Conservation (phyloP, 2,113 vertebrate species). For the Delphinus delphis region DNA sequence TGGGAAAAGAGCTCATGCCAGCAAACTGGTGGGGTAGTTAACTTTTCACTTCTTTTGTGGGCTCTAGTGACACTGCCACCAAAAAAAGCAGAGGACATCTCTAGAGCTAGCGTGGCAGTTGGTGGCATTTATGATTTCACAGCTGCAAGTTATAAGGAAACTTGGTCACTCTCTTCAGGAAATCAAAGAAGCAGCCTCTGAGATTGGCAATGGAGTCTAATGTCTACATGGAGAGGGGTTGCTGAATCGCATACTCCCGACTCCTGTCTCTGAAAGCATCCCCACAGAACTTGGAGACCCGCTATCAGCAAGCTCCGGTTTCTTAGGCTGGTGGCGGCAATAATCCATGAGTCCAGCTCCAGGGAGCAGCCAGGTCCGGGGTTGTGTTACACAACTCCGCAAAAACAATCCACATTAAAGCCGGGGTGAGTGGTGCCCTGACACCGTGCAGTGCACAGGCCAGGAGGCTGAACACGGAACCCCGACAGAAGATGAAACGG, state of each 20-base stretch:
- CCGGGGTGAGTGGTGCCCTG: accelerated
- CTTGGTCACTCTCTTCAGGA: not conserved
- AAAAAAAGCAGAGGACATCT: not conserved
- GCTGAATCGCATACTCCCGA: accelerated
- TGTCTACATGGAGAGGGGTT: accelerated
- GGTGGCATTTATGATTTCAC: not conserved
- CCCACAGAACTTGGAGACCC: not conserved
- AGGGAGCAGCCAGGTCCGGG: not conserved
- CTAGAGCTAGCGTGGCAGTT: not conserved
- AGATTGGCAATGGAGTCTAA: not conserved
- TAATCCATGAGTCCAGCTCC: no score
- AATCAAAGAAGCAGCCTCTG: not conserved
- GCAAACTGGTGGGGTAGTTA: not conserved
- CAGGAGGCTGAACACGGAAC: accelerated
- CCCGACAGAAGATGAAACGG: accelerated
- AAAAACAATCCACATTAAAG: not conserved
- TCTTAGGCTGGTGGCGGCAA: not conserved
- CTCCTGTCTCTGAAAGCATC: not conserved
- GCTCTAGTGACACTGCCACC: not conserved
- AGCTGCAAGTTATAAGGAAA: not conserved
- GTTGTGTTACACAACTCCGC: accelerated
- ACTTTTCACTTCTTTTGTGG: not conserved
- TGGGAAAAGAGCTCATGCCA: not conserved
- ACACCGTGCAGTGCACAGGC: accelerated
- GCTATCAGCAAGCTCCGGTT: not conserved